A percentile compares a stretch with the other conserved stretches of the same genome.
phyloP scores from a whole-genome alignment of 1,140 invertebrate genomes.

The Anastrepha ludens region DNA sequence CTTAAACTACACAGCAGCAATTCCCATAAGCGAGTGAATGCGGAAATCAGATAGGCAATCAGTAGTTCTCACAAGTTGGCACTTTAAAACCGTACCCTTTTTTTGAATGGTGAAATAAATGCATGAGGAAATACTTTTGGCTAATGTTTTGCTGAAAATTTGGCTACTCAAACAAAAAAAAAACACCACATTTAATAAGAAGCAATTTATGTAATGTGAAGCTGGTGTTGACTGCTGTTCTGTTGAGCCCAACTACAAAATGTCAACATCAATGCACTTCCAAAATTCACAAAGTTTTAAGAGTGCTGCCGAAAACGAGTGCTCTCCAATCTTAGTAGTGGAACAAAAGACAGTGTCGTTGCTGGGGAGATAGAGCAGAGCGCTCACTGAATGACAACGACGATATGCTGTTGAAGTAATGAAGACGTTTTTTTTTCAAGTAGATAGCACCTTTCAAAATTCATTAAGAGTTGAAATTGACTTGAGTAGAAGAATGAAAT shows the following conservation, averaged over 20 bases:
- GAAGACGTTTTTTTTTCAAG: neutral
- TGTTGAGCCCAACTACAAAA: neutral
- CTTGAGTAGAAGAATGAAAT: neutral
- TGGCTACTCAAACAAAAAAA: neutral
- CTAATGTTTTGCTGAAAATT: neutral
- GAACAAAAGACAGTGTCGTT: neutral
- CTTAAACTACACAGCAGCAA: no score
- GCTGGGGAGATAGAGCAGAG: no score
- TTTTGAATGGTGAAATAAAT: neutral
- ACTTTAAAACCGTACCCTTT: neutral
- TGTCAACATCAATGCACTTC: slow-evolving; percentile 38
- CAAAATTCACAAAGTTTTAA: slow-evolving; percentile 50
- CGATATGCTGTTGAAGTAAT: neutral
- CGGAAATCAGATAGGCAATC: neutral
- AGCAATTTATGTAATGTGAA: neutral
- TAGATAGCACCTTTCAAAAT: slow-evolving; percentile 7
- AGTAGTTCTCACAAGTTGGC: neutral
- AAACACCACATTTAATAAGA: slow-evolving; percentile 19
- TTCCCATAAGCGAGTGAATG: neutral
- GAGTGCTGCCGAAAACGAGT: neutral
- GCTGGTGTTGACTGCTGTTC: slow-evolving; percentile 26
- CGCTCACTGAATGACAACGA: neutral
- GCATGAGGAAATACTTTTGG: neutral
- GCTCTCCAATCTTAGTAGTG: neutral
- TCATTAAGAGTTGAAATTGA: neutral